Conservation (phyloP, 2,113 vertebrate genomes). For the Globicephala melas region DNA sequence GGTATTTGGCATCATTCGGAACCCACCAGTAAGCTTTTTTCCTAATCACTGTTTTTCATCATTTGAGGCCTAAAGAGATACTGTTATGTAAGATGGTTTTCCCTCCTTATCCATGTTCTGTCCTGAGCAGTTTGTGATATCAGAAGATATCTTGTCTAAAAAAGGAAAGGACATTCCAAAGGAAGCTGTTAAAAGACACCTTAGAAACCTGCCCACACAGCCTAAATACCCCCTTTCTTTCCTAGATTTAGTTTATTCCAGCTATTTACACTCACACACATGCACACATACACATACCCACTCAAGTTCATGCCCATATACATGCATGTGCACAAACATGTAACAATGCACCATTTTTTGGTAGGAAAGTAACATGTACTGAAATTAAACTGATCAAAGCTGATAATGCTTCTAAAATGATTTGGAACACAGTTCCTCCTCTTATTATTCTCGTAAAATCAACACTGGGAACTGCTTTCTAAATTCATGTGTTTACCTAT, state of each 20-base stretch:
- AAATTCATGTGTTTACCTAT: not conserved
- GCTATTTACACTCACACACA: not conserved
- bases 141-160: not conserved
- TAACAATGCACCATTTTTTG: not conserved
- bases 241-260: not conserved
- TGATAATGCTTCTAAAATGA: conserved; percentile 3
- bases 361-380: not conserved
- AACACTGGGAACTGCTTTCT: not conserved
- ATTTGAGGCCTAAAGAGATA: not conserved
- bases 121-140: conserved; percentile 4
- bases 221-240: not conserved
- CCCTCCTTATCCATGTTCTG: not conserved
- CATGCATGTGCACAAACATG: not conserved
- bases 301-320: not conserved
- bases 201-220: not conserved
- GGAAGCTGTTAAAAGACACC: not conserved
- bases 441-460: not conserved
- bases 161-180: conserved; percentile 9
- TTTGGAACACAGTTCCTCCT: not conserved
- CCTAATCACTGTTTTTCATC: not conserved
- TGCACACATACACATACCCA: not conserved
- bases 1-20: not conserved
- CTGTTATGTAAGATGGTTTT: not conserved
- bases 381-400: not conserved
- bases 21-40: not conserved